Percentiles rank a stretch among this genome's conserved stretches.
These are phyloP conservation scores for Gonocerus acuteangulatus DNA, from an alignment of 2,888 invertebrate species.

Conservation along the genomic window DNA sequence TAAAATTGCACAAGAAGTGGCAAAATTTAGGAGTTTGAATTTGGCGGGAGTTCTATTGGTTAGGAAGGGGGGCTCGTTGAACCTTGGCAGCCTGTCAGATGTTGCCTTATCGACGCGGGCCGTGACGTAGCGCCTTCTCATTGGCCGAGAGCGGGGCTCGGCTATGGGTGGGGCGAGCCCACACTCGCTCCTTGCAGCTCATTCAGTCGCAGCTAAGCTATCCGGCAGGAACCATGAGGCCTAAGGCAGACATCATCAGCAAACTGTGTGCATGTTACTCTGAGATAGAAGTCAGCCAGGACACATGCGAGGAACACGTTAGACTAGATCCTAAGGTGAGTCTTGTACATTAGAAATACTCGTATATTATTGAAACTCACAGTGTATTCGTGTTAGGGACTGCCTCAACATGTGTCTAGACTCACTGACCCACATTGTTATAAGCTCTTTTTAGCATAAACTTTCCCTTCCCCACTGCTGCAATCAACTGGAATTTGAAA, in stretches of 20 bases:
- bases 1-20: too few species aligned
- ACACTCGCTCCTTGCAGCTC: neutral
- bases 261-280: conserved; percentile 33
- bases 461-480: neutral
- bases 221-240: conserved; percentile 27
- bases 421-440: neutral
- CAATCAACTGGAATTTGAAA: too few species aligned
- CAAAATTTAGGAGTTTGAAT: too few species aligned
- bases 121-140: conserved; percentile 7
- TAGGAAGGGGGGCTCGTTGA: neutral
- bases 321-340: conserved; percentile 5
- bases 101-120: conserved; percentile 1
- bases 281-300: conserved; percentile 32
- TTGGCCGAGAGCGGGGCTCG: conserved; percentile 25
- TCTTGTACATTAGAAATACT: neutral
- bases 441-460: neutral
- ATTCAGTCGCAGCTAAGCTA: neutral
- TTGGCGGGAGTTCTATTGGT: too few species aligned
- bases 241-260: conserved; percentile 35
- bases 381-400: neutral
- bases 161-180: conserved; percentile 18
- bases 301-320: conserved; percentile 26
- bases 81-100: neutral
- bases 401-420: neutral
- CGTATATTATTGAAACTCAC: too few species aligned